These are phyloP conservation scores for Diploptera punctata DNA, from an alignment of 2,888 invertebrate genomes.

Conservation along the genomic window DNA sequence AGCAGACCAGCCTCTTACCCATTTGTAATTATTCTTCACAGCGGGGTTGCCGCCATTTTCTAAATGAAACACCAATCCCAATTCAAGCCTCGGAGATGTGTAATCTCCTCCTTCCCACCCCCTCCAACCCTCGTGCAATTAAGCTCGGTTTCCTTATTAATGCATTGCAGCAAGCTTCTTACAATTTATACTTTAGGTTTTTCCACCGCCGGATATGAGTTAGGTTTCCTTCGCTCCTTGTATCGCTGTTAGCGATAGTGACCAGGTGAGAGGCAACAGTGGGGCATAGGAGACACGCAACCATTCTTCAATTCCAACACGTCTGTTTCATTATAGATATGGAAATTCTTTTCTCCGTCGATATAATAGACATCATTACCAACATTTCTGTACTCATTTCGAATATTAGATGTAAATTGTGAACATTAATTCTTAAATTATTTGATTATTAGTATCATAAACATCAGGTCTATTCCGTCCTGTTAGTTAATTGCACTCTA, in stretches of 20 bases:
- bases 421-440: no score
- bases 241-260: slow-evolving; percentile 29
- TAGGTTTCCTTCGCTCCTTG: slow-evolving; percentile 24
- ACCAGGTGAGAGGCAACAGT: not conserved
- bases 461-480: no score
- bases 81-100: slow-evolving; percentile 31
- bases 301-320: no score
- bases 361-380: no score
- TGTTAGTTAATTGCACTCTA: no score
- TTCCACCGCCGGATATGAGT: slow-evolving; percentile 38
- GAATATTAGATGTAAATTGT: no score
- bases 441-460: no score
- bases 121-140: slow-evolving; percentile 54
- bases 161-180: slow-evolving; percentile 43
- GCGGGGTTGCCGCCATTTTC: slow-evolving; percentile 38
- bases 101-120: slow-evolving; percentile 21
- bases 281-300: no score
- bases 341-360: no score
- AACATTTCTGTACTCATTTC: no score
- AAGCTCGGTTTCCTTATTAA: slow-evolving; percentile 58
- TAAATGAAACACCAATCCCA: slow-evolving; percentile 37
- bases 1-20: slow-evolving; percentile 2
- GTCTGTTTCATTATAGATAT: no score
- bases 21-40: slow-evolving; percentile 39
- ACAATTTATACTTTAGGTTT: slow-evolving; percentile 37